These are phyloP conservation scores for Caenorhabditis sp. DNA, from an alignment of 2,888 invertebrate genomes.

Conservation along the genomic window DNA sequence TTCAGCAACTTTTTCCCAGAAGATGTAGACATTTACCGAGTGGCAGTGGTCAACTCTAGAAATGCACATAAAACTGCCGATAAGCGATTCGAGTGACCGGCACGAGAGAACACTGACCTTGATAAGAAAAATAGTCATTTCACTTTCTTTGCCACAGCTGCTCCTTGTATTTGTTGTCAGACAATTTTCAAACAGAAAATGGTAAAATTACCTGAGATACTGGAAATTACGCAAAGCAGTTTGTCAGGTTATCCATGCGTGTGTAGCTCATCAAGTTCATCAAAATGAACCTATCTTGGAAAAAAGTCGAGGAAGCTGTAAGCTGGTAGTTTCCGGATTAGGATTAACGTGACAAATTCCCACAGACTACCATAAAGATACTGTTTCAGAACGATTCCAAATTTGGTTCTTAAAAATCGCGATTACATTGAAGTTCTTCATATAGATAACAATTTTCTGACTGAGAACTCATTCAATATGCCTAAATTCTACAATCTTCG, in stretches of 20 bases:
- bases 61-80: too few species aligned
- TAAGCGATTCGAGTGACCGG: constrained; percentile 25
- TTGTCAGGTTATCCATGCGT: too few species aligned
- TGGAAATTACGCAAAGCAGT: too few species aligned
- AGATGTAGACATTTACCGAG: too few species aligned
- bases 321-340: too few species aligned
- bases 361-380: too few species aligned
- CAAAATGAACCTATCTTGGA: neutral
- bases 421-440: constrained; percentile 66
- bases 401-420: constrained; percentile 62
- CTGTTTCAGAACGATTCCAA: constrained; percentile 69
- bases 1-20: too few species aligned
- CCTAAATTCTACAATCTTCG: constrained; percentile 62
- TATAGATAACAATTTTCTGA: constrained; percentile 70
- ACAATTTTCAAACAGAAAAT: too few species aligned
- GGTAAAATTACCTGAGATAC: too few species aligned
- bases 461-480: constrained; percentile 70
- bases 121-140: constrained; percentile 14
- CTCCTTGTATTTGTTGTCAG: neutral
- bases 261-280: constrained; percentile 45
- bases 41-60: too few species aligned
- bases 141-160: constrained; percentile 30
- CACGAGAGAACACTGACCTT: constrained; percentile 25
- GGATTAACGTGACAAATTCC: too few species aligned
- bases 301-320: too few species aligned